Base-by-base conservation (phyloP, 2,797 vertebrate species). In the Emydoidea blandingii region DNA sequence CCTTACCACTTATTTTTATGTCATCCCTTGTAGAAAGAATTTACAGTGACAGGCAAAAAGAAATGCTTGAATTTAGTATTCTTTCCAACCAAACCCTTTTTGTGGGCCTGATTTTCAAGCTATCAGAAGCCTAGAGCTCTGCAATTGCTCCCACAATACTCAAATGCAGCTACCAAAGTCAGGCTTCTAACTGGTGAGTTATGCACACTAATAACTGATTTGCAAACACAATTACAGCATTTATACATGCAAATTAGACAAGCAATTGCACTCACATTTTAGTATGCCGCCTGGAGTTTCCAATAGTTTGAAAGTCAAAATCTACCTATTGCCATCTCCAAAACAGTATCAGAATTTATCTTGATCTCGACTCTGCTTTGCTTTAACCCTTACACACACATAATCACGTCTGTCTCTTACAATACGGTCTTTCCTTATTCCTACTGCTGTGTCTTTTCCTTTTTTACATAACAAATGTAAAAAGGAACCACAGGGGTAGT, bases 281-380 rank as follows among this genome's bases (percentile, higher is more conserved):
- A 53, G 41, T 81, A 11, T 12, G 74, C 9, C 76, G 11, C 1
- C 72, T 72, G 12, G 9, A 68, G 8, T 29, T 4, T 54, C 34
- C 11, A 2, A 72, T 89, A 1, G 11, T 86, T 80, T 81, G 44
- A 76, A 83, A 88, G 74, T n/a, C 25, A 56, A 19, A 29, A 57
- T 2, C 3, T 1, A 0, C 0, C 1, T 12, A n/a, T 3, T 18
- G 44, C 29, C 27, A 59, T 29, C 76, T 27, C 47, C 6, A 12
- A 65, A 41, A 34, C 21, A 8, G n/a, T 37, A 12, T n/a, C 50
- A 92, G 54, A 85, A 88, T 47, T 79, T 1, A 8, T 52, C 53
- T 78, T 84, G 79, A 84, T 87, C 79, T 86, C 11, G 84, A 12
- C 1, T n/a, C 41, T 53, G 1, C 41, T 95, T 92, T 95, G 2